phyloP scores from a whole-genome alignment of 2,797 vertebrate species.

The Pachyuromys duprasi region DNA sequence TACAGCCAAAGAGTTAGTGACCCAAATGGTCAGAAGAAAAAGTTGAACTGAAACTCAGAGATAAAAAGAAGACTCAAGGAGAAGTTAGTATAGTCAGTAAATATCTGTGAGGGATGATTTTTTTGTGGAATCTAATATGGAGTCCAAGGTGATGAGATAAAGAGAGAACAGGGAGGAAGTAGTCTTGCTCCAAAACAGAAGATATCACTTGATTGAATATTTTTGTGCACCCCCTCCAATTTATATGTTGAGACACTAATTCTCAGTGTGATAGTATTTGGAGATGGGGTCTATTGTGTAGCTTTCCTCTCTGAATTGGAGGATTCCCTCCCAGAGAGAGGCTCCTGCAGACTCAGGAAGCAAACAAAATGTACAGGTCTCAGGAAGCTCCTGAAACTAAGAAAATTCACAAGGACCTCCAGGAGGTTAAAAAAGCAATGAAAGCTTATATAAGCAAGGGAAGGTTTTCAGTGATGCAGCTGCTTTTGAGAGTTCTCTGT shows the following conservation, averaged over 20 bases:
- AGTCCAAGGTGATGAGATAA: not conserved
- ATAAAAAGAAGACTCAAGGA: not conserved
- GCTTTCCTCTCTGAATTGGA: not conserved
- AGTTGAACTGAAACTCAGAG: conserved; percentile 1
- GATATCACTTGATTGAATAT: not conserved
- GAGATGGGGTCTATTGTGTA: not conserved
- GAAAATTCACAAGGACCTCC: not conserved
- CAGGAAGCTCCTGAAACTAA: not conserved
- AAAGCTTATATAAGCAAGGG: not conserved
- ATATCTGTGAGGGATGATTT: not conserved
- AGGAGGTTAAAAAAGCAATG: not conserved
- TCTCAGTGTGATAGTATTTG: not conserved
- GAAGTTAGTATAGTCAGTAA: not conserved
- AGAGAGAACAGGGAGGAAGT: not conserved
- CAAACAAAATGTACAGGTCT: not conserved
- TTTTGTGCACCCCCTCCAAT: not conserved
- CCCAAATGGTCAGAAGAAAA: not conserved
- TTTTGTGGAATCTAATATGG: not conserved
- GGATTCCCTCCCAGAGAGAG: not conserved
- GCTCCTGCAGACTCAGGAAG: not conserved
- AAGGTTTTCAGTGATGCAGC: not conserved
- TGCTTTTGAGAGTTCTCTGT: not conserved
- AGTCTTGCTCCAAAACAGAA: conserved; percentile 27
- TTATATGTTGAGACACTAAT: not conserved
- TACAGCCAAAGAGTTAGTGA: not conserved